A percentile compares a stretch with the other conserved stretches of the same genome.
Evolutionary conservation across 2,888 invertebrate species (phyloP).

Genomic region (Dryomyza anilis): DNA sequence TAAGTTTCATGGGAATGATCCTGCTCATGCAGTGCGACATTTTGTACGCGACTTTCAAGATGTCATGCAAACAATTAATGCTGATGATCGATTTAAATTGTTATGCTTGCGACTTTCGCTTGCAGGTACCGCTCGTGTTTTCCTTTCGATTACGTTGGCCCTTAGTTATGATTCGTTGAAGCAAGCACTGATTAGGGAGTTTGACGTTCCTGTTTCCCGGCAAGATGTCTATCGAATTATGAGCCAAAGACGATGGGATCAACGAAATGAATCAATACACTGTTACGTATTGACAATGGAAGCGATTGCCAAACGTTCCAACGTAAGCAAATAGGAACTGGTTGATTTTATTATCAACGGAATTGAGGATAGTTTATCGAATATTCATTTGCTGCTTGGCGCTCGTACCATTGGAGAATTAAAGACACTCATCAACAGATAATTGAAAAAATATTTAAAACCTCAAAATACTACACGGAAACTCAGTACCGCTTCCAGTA

Average conservation of each 20-base stretch:
- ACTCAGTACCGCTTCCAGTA: neutral
- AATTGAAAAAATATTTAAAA: constrained; percentile 2
- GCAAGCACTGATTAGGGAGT: no score
- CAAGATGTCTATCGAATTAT: no score
- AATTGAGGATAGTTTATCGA: neutral
- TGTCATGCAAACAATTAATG: neutral
- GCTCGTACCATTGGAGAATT: neutral
- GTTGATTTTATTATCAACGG: neutral
- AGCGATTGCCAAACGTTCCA: neutral
- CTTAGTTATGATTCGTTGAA: no score
- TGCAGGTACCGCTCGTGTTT: no score
- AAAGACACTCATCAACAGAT: constrained; percentile 2
- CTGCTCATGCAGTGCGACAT: neutral
- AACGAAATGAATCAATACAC: no score
- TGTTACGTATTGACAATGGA: neutral
- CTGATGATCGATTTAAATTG: no score
- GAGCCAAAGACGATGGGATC: no score
- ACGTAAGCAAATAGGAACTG: no score
- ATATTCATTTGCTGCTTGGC: neutral
- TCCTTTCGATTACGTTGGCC: no score
- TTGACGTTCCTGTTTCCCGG: no score
- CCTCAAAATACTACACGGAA: no score
- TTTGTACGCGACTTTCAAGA: constrained; percentile 1
- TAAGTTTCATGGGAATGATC: constrained; percentile 15
- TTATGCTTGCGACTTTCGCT: no score